Conservation (phyloP, 2,888 invertebrate genomes). For the Sminthurides aquaticus region DNA sequence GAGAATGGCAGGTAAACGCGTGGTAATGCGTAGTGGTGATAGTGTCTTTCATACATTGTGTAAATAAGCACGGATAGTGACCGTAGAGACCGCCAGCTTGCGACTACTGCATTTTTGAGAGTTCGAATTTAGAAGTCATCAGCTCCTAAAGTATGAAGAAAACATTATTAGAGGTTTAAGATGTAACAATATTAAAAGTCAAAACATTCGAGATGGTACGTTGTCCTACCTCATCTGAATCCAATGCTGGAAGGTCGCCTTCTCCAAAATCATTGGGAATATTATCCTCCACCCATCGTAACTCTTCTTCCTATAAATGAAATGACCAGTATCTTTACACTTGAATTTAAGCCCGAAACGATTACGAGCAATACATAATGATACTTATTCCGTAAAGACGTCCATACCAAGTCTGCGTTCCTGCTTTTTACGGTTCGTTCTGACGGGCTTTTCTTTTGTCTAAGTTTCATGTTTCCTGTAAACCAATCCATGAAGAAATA, state of each 20-base stretch:
- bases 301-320: slow-evolving; percentile 59
- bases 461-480: slow-evolving; percentile 36
- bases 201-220: no score
- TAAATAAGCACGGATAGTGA: no score
- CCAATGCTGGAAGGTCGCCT: slow-evolving; percentile 58
- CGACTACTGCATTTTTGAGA: slow-evolving; percentile 70
- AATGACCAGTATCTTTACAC: neutral
- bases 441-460: slow-evolving; percentile 32
- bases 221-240: slow-evolving; percentile 70
- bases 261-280: slow-evolving; percentile 71
- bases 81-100: no score
- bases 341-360: neutral
- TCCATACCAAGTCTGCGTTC: slow-evolving; percentile 32
- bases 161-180: neutral
- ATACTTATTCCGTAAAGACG: no score
- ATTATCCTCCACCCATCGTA: slow-evolving; percentile 91
- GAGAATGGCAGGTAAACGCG: no score
- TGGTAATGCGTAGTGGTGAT: no score
- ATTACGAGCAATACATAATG: no score
- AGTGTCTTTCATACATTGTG: no score
- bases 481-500: neutral
- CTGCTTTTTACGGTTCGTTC: slow-evolving; percentile 33
- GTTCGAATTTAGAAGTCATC: slow-evolving; percentile 75
- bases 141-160: slow-evolving; percentile 54
- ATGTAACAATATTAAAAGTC: neutral